Evolutionary conservation across 1,140 invertebrate species (phyloP).

Genomic region (Trichomalopsis sarcophagae): DNA sequence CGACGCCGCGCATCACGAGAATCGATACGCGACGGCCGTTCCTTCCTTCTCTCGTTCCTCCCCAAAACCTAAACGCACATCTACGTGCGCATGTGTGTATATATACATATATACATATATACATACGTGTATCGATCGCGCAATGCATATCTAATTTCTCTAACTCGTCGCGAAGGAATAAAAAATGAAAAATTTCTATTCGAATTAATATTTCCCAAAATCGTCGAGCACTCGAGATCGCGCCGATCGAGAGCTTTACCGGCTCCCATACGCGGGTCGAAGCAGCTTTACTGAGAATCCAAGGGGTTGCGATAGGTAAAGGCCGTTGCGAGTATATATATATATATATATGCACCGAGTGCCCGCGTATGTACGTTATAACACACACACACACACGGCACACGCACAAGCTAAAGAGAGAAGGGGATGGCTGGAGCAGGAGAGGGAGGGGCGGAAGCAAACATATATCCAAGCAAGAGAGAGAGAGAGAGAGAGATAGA

Average conservation of each 20-base stretch:
- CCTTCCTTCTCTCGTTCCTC: not conserved
- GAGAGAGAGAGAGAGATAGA: not conserved
- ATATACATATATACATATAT: too few species aligned
- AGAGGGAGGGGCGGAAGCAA: not conserved
- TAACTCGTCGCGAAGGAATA: too few species aligned
- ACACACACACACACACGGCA: not conserved
- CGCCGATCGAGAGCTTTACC: not conserved
- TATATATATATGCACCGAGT: not conserved
- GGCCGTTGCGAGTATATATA: too few species aligned
- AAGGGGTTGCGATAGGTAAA: not conserved
- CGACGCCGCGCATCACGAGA: constrained; percentile 35
- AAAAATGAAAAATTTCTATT: too few species aligned
- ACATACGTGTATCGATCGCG: constrained; percentile 1
- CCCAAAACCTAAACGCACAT: constrained; percentile 39
- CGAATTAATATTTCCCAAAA: too few species aligned
- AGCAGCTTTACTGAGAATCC: not conserved
- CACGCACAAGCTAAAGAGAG: not conserved
- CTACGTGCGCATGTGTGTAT: not conserved
- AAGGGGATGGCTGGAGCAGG: not conserved
- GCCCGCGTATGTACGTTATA: not conserved
- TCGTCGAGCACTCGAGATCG: not conserved
- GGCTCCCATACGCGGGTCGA: not conserved
- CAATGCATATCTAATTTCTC: not conserved
- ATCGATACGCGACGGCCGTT: constrained; percentile 41
- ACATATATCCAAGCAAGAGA: not conserved